Evolutionary conservation across 2,888 invertebrate species (phyloP).

Genomic region (Leptinotarsa rubiginosa): DNA sequence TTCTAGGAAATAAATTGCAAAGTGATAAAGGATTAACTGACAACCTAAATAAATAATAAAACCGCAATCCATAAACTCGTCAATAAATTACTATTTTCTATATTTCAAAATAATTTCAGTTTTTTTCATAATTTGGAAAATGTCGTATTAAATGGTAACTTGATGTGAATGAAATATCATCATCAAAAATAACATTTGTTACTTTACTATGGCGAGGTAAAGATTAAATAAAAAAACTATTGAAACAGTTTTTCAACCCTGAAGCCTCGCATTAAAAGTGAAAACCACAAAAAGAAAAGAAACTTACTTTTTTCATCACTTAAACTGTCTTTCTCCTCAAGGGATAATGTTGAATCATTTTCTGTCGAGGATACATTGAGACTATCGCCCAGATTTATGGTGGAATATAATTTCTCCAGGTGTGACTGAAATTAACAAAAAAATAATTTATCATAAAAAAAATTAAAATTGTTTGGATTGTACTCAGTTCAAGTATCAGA

Average conservation of each 20-base stretch:
- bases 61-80: too few relatives aligned
- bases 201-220: conserved; percentile 41
- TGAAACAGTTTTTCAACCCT: conserved; percentile 39
- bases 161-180: conserved; percentile 16
- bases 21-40: too few relatives aligned
- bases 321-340: conserved; percentile 29
- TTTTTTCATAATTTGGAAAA: not conserved
- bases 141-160: conserved; percentile 32
- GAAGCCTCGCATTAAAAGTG: conserved; percentile 34
- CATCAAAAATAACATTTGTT: conserved; percentile 30
- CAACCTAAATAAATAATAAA: too few relatives aligned
- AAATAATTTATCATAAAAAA: conserved; percentile 9
- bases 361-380: conserved; percentile 35
- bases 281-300: too few relatives aligned
- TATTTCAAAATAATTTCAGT: not conserved
- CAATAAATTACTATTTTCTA: too few relatives aligned
- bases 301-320: conserved; percentile 36
- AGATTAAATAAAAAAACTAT: conserved; percentile 43
- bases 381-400: conserved; percentile 39
- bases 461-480: not conserved
- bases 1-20: too few relatives aligned
- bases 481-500: conserved; percentile 37
- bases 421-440: conserved; percentile 49
- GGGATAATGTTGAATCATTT: conserved; percentile 34
- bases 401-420: conserved; percentile 44